Conservation (phyloP, 2,888 invertebrate species). For the Sthenelais limicola region DNA sequence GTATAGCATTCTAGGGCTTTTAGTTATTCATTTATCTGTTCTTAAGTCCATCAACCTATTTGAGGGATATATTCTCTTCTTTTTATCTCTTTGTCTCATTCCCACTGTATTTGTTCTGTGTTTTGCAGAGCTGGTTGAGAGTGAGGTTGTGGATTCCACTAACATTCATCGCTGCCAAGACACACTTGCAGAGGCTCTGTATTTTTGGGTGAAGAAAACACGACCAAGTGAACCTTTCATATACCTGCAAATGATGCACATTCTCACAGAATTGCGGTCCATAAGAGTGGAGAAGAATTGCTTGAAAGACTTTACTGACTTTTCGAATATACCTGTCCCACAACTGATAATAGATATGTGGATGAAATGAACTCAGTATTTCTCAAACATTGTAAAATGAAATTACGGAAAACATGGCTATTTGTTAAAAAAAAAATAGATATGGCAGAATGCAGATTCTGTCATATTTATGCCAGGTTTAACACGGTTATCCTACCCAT, state of each 20-base stretch:
- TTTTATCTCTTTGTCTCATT: no score
- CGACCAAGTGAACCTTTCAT: slow-evolving; percentile 10
- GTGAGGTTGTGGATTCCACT: background rate
- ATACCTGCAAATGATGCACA: background rate
- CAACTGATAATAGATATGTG: slow-evolving; percentile 29
- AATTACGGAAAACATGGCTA: no score
- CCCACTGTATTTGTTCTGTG: no score
- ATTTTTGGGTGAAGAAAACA: background rate
- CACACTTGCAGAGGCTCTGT: slow-evolving; percentile 16
- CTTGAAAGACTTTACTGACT: slow-evolving; percentile 19
- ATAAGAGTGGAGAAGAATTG: background rate
- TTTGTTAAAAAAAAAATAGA: no score
- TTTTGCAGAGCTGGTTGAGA: slow-evolving; percentile 3
- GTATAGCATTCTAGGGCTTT: no score
- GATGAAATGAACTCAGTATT: slow-evolving; percentile 8
- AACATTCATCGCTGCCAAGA: slow-evolving; percentile 2
- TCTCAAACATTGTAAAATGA: no score
- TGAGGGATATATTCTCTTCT: no score
- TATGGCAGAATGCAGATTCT: no score
- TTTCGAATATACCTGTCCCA: slow-evolving; percentile 11
- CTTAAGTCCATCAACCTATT: no score
- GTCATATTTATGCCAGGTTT: no score
- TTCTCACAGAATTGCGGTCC: slow-evolving; percentile 9
- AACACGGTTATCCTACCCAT: no score
- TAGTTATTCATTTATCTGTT: no score